A percentile compares a stretch with the other conserved stretches of the same genome.
These are phyloP conservation scores for Trogon surrucura DNA, from an alignment of 2,113 vertebrate genomes.

Conservation along the genomic window DNA sequence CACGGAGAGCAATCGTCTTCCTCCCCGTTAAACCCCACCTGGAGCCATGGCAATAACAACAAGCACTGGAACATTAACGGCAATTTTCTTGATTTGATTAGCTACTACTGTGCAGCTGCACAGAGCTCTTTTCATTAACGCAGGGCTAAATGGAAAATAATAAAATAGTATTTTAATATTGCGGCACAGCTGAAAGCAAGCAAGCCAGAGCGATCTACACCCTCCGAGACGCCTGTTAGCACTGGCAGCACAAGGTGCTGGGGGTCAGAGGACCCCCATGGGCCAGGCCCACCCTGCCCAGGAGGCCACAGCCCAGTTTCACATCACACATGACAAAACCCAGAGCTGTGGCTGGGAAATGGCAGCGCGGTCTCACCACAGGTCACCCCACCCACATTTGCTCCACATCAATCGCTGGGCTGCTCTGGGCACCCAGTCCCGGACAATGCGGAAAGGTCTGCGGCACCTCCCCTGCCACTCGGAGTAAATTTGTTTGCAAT, in stretches of 20 bases:
- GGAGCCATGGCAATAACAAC: conserved; percentile 21
- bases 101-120: conserved; percentile 38
- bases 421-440: fast-evolving
- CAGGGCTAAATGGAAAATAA: conserved; percentile 63
- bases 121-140: conserved; percentile 64
- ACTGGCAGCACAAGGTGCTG: fast-evolving
- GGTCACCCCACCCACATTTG: neutral
- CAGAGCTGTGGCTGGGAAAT: neutral
- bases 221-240: neutral
- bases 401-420: neutral
- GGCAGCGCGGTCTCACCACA: neutral
- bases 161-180: conserved; percentile 33
- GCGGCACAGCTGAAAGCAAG: neutral
- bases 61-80: conserved; percentile 16
- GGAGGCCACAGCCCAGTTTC: neutral
- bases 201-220: neutral
- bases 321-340: fast-evolving
- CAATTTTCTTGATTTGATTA: conserved; percentile 67
- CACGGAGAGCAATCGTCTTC: conserved; percentile 14
- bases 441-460: neutral
- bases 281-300: fast-evolving
- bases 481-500: conserved; percentile 51
- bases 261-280: neutral
- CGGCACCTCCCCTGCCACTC: neutral
- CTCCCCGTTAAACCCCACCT: conserved; percentile 7